Conservation (phyloP, 2,888 invertebrate genomes). For the Eupithecia inturbata region DNA sequence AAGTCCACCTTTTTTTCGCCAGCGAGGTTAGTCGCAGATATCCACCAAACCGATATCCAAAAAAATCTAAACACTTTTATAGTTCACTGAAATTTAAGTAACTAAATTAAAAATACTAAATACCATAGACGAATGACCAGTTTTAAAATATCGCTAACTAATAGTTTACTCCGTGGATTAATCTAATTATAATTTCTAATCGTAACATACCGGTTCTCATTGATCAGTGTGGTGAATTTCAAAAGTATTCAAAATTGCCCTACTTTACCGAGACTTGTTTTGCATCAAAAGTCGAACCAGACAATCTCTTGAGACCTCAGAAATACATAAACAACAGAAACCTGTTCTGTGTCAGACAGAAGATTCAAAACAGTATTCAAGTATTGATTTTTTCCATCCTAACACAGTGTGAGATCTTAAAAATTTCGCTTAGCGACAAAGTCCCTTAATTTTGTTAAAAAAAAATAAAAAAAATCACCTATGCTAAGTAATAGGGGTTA, state of each 20-base stretch:
- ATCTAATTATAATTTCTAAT: too few species aligned
- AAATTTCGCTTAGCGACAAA: too few species aligned
- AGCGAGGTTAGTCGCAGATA: background rate
- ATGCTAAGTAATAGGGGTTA: too few species aligned
- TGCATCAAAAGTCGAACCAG: conserved; percentile 30
- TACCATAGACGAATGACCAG: background rate
- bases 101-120: background rate
- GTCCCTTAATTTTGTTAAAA: too few species aligned
- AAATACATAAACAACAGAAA: conserved; percentile 1
- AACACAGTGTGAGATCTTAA: background rate
- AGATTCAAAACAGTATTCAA: too few species aligned
- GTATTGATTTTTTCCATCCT: too few species aligned
- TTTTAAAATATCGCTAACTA: background rate
- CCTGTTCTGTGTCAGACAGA: conserved; percentile 9
- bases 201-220: background rate
- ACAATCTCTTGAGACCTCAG: conserved; percentile 17
- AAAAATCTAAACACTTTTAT: background rate
- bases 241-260: conserved; percentile 22
- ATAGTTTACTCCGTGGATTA: background rate
- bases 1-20: background rate
- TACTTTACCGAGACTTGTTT: conserved; percentile 27
- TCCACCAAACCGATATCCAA: background rate
- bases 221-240: conserved; percentile 8
- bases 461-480: too few species aligned
- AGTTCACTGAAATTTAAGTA: background rate